These are phyloP conservation scores for Sisor rabdophorus DNA, from an alignment of 2,113 vertebrate genomes.

Conservation along the genomic window DNA sequence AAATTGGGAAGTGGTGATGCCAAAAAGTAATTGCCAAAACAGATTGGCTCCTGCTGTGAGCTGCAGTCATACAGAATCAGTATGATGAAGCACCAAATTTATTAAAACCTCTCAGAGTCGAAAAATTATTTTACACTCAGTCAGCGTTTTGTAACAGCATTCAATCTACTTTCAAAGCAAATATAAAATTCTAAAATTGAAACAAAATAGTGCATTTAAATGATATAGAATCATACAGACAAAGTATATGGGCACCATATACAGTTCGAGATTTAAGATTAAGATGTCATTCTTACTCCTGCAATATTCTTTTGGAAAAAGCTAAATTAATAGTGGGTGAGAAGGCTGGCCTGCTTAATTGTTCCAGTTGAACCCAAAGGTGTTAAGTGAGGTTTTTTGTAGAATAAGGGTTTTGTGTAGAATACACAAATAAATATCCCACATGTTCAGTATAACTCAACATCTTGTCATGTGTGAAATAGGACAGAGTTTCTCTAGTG, in stretches of 20 bases:
- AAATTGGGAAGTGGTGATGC: neutral
- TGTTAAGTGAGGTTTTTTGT: no score
- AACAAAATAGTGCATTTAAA: neutral
- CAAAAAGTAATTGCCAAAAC: conserved; percentile 9
- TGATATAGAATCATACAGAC: no score
- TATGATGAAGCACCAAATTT: conserved; percentile 35
- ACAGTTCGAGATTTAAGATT: no score
- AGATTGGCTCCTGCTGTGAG: conserved; percentile 34
- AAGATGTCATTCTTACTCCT: no score
- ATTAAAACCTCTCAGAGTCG: conserved; percentile 25
- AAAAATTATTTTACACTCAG: conserved; percentile 6
- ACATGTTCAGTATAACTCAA: neutral
- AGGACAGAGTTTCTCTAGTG: neutral
- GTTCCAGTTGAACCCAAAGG: no score
- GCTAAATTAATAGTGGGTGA: no score
- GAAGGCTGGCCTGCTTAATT: no score
- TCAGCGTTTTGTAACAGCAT: conserved; percentile 3
- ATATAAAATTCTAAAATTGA: neutral
- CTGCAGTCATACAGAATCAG: conserved; percentile 28
- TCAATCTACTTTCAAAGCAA: neutral
- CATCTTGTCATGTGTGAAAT: neutral
- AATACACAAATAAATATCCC: neutral
- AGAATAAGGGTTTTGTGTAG: no score
- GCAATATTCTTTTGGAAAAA: no score
- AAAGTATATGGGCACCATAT: no score